Base-by-base conservation (phyloP, 2,888 invertebrate genomes). In the Allophyes oxyacanthae region DNA sequence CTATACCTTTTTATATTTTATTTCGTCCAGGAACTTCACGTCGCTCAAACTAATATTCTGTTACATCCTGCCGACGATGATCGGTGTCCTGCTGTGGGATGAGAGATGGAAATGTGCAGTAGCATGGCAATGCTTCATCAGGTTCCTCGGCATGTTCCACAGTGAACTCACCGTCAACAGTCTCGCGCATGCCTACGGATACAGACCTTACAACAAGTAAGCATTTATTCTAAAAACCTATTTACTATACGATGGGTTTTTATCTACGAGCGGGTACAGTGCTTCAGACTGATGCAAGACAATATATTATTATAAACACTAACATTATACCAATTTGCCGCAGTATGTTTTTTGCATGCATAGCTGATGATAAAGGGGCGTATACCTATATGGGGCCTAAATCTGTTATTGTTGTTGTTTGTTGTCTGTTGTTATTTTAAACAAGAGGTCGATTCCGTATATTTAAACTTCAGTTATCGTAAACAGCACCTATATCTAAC, bases 131-230 rank as follows among this genome's bases (percentile, higher is more conserved):
- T 95, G 96, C 58, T 94, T 97, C 66, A 91, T 98, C 38, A 95
- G 98, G 37, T 98, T 97, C 85, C 94, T 96, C 8, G 90, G 95
- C 69, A 96, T 96, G 53, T 95, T 99, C 74, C 97, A 99, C 85
- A 96, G 96, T 78, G 98, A 98, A 36, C 98, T 98, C 95, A 95
- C 97, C 3, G 98, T 98, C 20, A 98, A 98, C 84, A 97, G 97
- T 64, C 96, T 97, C 0, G 98, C 98, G 2, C 98, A 98, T 87
- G 89, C 96, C 30, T 96, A 95, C 87, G 97, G 97, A 73, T 92
- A 93, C 58, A 91, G 83, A 46, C 91, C 92, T 49, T 93, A 92
- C 64, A 93, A 92, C 64, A 93, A 89, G 94, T 94, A 81, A 79
- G 88, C 77, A 56, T 37, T 32, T 32, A 40, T n/a, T n/a, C n/a